Conservation (phyloP, 1,140 invertebrate species). For the Drosophila busckii region DNA sequence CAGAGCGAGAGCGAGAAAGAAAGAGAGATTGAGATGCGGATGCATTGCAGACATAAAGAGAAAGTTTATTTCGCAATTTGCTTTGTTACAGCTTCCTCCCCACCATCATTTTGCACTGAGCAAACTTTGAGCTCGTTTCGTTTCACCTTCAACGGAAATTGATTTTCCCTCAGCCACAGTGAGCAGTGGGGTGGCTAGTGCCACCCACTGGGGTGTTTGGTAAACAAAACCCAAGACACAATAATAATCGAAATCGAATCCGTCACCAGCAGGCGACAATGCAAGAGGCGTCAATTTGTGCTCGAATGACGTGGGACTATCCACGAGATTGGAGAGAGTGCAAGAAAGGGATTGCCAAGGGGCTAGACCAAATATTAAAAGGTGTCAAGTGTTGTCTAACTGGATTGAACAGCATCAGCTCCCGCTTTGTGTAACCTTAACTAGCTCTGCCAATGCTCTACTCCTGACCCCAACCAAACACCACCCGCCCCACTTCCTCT, state of each 20-base stretch:
- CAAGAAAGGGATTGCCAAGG: neutral
- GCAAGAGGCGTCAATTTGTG: constrained; percentile 25
- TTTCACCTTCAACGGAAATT: constrained; percentile 64
- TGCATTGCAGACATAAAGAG: constrained; percentile 51
- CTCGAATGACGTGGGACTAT: constrained; percentile 9
- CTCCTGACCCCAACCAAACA: constrained; percentile 16
- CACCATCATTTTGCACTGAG: constrained; percentile 25
- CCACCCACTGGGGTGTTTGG: constrained; percentile 24
- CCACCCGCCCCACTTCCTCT: neutral
- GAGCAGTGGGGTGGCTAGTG: neutral
- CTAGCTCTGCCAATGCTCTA: constrained; percentile 22
- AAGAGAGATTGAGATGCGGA: constrained; percentile 7
- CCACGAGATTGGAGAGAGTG: neutral
- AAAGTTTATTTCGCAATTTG: constrained; percentile 64
- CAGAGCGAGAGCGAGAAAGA: neutral
- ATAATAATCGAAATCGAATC: constrained; percentile 75
- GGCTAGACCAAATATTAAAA: constrained; percentile 34
- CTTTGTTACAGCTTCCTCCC: constrained; percentile 19
- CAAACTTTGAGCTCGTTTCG: constrained; percentile 64
- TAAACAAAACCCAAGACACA: constrained; percentile 69
- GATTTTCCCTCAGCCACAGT: constrained; percentile 41
- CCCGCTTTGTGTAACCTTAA: constrained; percentile 29
- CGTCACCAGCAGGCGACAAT: constrained; percentile 53
- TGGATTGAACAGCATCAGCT: constrained; percentile 18
- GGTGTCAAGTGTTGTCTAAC: constrained; percentile 56